Evolutionary conservation across 2,797 vertebrate genomes (phyloP).

Genomic region (Meriones psammophilus): DNA sequence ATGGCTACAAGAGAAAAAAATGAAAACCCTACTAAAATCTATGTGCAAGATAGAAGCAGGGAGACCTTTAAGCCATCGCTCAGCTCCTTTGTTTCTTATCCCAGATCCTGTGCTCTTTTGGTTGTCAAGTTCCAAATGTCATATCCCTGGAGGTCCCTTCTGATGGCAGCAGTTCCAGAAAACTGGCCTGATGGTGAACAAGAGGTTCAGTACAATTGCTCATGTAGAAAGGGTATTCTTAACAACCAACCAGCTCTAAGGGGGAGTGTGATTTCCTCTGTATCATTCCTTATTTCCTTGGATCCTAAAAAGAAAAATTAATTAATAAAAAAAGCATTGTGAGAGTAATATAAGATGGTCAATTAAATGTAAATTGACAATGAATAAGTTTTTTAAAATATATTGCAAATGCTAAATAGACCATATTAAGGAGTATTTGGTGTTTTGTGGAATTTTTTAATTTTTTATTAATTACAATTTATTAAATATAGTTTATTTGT

Average conservation of each 20-base stretch:
- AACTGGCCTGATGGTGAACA: not conserved
- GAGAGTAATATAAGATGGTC: not conserved
- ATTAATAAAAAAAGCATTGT: not conserved
- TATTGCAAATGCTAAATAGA: not conserved
- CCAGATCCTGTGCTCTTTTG: not conserved
- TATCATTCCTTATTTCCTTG: not conserved
- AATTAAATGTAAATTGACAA: conserved; percentile 26
- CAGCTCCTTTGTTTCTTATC: not conserved
- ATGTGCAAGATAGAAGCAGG: not conserved
- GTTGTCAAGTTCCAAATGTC: conserved; percentile 55
- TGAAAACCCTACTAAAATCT: not conserved
- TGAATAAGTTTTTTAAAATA: not conserved
- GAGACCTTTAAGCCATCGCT: not conserved
- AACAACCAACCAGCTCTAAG: not conserved
- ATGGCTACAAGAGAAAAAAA: not conserved
- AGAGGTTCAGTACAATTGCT: not conserved
- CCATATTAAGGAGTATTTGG: not conserved
- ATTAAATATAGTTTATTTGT: too few species aligned
- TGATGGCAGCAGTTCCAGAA: not conserved
- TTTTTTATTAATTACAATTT: too few species aligned
- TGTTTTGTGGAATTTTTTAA: not conserved
- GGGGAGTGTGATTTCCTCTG: not conserved
- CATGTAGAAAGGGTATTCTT: not conserved
- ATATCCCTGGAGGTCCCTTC: conserved; percentile 21
- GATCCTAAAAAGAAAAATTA: too few species aligned